A percentile compares a stretch with the other conserved stretches of the same genome.
phyloP scores from a whole-genome alignment of 2,888 invertebrate species.

The Galeruca laticollis region DNA sequence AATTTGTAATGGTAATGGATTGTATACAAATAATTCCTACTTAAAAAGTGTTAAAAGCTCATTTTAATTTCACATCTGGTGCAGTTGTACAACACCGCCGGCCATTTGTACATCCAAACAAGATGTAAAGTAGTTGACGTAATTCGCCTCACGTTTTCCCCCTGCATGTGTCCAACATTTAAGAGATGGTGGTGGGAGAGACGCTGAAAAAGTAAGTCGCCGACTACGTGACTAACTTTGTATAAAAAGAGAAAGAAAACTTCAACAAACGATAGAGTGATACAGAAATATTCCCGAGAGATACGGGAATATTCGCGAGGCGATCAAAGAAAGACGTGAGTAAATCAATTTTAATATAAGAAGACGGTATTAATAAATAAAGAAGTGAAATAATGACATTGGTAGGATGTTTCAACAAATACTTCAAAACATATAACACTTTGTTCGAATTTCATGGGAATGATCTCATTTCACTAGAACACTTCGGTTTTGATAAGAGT shows the following conservation, averaged over 20 bases:
- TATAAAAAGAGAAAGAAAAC: conserved; percentile 19
- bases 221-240: conserved; percentile 23
- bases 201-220: conserved; percentile 14
- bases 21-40: neutral
- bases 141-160: conserved; percentile 47
- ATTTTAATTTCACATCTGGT: neutral
- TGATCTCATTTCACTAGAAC: too few relatives aligned
- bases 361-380: conserved; percentile 9
- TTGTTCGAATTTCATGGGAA: too few relatives aligned
- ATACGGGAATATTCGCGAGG: conserved; percentile 25
- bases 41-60: too few relatives aligned
- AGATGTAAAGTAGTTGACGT: conserved; percentile 47
- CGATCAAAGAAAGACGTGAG: conserved; percentile 29
- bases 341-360: conserved; percentile 27
- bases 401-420: neutral
- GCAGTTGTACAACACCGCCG: neutral
- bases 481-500: too few relatives aligned
- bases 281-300: conserved; percentile 25
- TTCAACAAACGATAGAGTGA: conserved; percentile 25
- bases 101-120: conserved; percentile 34
- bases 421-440: neutral
- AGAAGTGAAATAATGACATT: neutral
- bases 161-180: conserved; percentile 52
- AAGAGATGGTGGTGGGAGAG: conserved; percentile 22
- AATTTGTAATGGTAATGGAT: neutral